Conservation (phyloP, 2,888 invertebrate genomes). For the Drosophila mulleri region DNA sequence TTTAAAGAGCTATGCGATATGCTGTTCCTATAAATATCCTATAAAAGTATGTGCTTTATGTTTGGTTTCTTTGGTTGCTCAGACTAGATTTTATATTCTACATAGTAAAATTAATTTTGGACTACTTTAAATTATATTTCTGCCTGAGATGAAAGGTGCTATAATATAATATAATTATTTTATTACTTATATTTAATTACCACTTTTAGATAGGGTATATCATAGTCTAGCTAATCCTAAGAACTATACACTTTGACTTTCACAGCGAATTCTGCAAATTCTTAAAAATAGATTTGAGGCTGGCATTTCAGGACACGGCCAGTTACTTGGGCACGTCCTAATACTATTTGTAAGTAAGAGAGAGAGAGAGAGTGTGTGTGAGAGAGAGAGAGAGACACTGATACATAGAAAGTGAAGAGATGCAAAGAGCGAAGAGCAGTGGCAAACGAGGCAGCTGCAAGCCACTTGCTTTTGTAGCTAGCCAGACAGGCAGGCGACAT, state of each 20-base stretch:
- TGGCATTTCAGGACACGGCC: conserved; percentile 47
- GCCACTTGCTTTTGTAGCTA: conserved; percentile 31
- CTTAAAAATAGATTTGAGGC: conserved; percentile 71
- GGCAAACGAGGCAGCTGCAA: neutral
- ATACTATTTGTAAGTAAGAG: conserved; percentile 60
- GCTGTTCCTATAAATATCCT: conserved; percentile 21
- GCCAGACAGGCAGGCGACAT: conserved; percentile 69
- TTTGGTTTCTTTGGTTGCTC: neutral
- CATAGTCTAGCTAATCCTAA: conserved; percentile 35
- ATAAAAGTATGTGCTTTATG: neutral
- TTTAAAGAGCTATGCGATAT: conserved; percentile 14
- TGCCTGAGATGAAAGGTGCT: too few species aligned
- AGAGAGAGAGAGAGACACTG: conserved; percentile 18
- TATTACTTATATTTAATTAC: too few species aligned
- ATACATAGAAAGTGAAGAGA: conserved; percentile 4
- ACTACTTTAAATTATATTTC: too few species aligned
- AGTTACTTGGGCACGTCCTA: conserved; percentile 64
- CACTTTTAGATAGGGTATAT: conserved; percentile 21
- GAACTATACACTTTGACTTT: conserved; percentile 43
- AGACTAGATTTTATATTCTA: too few species aligned
- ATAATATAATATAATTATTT: too few species aligned
- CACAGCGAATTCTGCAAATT: conserved; percentile 45
- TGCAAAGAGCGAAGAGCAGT: neutral
- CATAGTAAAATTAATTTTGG: too few species aligned
- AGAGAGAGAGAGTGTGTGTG: neutral